Evolutionary conservation across 2,888 invertebrate genomes (phyloP).

Genomic region (Celastrina argiolus): DNA sequence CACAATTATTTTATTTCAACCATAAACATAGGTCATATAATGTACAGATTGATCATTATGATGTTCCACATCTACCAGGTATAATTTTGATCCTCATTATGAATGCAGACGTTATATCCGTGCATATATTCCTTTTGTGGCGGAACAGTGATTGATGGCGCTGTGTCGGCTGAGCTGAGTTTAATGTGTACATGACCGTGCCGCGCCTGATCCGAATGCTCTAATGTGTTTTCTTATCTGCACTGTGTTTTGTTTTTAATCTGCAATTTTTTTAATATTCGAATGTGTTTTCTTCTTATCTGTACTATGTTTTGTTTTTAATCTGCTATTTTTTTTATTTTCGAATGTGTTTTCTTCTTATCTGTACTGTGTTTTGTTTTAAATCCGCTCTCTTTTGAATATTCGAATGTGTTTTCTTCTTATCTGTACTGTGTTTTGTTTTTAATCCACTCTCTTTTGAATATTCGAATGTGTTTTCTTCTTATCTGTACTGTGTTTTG

Average conservation of each 20-base stretch:
- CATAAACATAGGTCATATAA: no score
- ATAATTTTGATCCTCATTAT: background rate
- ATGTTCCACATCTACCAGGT: no score
- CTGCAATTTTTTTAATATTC: background rate
- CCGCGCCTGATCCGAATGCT: background rate
- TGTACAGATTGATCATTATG: no score
- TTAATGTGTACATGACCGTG: constrained; percentile 20
- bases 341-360: constrained; percentile 6
- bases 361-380: background rate
- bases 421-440: background rate
- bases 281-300: constrained; percentile 4
- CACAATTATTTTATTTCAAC: no score
- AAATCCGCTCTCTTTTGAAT: background rate
- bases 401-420: constrained; percentile 5
- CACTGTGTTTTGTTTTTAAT: background rate
- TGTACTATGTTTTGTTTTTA: background rate
- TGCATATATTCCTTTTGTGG: constrained; percentile 23
- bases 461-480: no score
- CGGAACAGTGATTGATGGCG: constrained; percentile 28
- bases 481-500: background rate
- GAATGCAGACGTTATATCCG: background rate
- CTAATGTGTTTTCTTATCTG: constrained; percentile 10
- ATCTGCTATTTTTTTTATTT: background rate
- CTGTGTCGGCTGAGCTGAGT: constrained; percentile 27
- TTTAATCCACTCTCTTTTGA: background rate